phyloP scores from a whole-genome alignment of 2,888 invertebrate genomes.

The Zaprionus obscuricornis region DNA sequence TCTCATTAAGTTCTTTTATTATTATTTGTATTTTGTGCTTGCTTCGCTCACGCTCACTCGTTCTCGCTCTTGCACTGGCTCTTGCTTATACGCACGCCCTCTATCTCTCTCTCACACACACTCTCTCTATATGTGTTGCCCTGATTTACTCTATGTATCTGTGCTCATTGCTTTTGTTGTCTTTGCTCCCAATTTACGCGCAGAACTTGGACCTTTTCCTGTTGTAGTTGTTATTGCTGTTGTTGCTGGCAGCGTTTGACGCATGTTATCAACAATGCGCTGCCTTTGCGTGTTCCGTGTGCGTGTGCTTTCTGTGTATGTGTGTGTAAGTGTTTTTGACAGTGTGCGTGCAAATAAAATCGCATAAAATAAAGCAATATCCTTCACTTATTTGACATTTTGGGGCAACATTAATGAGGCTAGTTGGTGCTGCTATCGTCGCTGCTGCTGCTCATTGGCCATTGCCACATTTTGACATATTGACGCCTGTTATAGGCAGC shows the following conservation, averaged over 20 bases:
- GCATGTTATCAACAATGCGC: conserved; percentile 35
- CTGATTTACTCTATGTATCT: background rate
- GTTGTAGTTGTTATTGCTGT: background rate
- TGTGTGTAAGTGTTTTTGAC: conserved; percentile 1
- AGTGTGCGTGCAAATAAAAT: conserved; percentile 58
- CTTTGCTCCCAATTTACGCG: conserved; percentile 44
- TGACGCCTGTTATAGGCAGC: conserved; percentile 24
- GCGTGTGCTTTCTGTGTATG: conserved; percentile 17
- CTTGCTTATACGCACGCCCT: too few species aligned
- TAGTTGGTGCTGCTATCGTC: conserved; percentile 38
- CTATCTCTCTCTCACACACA: background rate
- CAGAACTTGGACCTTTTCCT: conserved; percentile 29
- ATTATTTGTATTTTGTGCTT: conserved; percentile 66
- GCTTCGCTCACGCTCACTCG: background rate
- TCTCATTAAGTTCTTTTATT: conserved; percentile 75
- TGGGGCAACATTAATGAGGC: conserved; percentile 62
- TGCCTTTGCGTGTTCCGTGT: background rate
- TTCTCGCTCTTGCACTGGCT: conserved; percentile 8
- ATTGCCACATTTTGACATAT: conserved; percentile 20
- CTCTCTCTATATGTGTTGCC: background rate
- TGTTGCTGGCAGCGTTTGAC: conserved; percentile 37
- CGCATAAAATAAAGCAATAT: conserved; percentile 74
- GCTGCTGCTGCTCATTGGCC: conserved; percentile 8
- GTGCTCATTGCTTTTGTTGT: background rate
- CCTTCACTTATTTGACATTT: conserved; percentile 76